A percentile compares a stretch with the other conserved stretches of the same genome.
Evolutionary conservation across 2,797 vertebrate genomes (phyloP).

Genomic region (Heliangelus exortis): DNA sequence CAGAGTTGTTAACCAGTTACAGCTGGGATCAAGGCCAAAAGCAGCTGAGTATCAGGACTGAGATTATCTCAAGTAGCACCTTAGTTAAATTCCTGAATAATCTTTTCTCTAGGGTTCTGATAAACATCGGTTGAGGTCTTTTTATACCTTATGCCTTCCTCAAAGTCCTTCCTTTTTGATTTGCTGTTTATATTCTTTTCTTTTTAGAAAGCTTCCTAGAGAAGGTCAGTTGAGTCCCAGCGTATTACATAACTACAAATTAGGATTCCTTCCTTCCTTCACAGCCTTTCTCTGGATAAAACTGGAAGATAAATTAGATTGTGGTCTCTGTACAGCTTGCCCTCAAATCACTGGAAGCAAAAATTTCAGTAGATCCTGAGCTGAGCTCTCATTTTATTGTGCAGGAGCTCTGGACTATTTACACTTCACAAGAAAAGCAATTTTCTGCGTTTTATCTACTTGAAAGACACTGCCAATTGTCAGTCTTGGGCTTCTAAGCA

Average conservation of each 20-base stretch:
- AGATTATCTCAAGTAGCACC: constrained; percentile 48
- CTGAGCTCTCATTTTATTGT: background rate
- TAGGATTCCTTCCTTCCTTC: background rate
- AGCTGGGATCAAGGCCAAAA: constrained; percentile 47
- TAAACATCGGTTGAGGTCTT: constrained; percentile 30
- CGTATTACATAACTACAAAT: background rate
- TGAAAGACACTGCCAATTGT: background rate
- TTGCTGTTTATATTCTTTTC: background rate
- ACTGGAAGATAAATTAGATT: background rate
- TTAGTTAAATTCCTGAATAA: constrained; percentile 37
- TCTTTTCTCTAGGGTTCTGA: background rate
- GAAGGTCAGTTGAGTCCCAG: background rate
- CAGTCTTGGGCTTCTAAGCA: background rate
- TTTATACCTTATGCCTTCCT: background rate
- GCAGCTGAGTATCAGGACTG: background rate
- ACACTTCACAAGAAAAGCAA: background rate
- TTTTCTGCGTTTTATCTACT: background rate
- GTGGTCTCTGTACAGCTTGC: background rate
- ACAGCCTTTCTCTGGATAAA: background rate
- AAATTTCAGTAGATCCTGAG: background rate
- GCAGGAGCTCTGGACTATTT: background rate
- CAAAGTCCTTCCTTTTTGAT: background rate
- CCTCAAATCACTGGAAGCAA: background rate
- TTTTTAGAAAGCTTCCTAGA: background rate
- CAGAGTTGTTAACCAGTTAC: background rate